Evolutionary conservation across 2,797 vertebrate species (phyloP).

Genomic region (Ctenosaura bakeri): DNA sequence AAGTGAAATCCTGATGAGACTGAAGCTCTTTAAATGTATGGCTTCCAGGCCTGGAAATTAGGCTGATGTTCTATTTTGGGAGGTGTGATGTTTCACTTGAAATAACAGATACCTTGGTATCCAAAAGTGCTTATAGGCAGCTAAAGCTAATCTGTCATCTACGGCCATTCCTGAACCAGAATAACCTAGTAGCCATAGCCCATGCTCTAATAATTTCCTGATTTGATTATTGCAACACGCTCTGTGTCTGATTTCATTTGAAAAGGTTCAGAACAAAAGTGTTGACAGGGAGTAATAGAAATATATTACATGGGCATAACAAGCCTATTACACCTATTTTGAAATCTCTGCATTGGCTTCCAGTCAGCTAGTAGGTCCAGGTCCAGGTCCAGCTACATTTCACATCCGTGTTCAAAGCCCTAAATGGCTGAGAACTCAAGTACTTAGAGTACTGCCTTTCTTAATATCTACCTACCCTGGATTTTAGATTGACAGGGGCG

Average conservation of each 20-base stretch:
- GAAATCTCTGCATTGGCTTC: not conserved
- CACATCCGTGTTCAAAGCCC: not conserved
- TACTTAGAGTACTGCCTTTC: not conserved
- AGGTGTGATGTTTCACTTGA: too few relatives aligned
- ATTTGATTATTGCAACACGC: not conserved
- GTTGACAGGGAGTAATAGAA: not conserved
- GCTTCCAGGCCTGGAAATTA: too few relatives aligned
- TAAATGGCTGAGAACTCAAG: not conserved
- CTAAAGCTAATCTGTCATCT: too few relatives aligned
- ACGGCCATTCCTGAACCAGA: too few relatives aligned
- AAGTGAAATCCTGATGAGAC: too few relatives aligned
- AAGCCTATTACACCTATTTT: not conserved
- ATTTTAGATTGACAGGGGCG: not conserved
- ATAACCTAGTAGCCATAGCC: not conserved
- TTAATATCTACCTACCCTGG: not conserved
- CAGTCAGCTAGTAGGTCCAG: not conserved
- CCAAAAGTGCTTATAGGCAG: too few relatives aligned
- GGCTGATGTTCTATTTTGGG: too few relatives aligned
- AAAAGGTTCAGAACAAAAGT: not conserved
- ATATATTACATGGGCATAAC: not conserved
- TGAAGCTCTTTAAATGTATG: too few relatives aligned
- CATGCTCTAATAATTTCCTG: not conserved
- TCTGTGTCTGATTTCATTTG: not conserved
- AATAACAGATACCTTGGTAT: too few relatives aligned
- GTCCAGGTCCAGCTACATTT: not conserved